Evolutionary conservation across 2,888 invertebrate genomes (phyloP), one percentile per base, ranked within the genome.

Genomic region (Panopea generosa): DNA sequence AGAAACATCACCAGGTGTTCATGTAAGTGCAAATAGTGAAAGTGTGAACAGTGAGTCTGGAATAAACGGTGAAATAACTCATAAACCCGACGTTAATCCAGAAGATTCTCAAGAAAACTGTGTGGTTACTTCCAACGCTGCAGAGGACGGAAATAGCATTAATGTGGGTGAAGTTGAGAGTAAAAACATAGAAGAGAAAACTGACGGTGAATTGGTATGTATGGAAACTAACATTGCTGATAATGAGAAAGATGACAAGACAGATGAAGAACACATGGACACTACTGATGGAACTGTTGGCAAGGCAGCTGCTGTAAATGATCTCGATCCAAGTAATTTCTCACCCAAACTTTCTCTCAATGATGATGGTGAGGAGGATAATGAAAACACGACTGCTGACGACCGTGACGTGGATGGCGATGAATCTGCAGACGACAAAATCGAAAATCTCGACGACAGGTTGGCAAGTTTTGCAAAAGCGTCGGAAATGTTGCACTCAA

Each of bases 381-480:
- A 33, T 33, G 33, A 33, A 7, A 33, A 33, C 11, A 38, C 38
- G 4, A 50, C 38, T 1, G 52, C 26, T 7, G 72, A 33, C 18
- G 65, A 65, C 49, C 29, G 38, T 33, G 55, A 16, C 14, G 59
- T 22, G 16, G 26, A 2, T 18, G 43, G 27, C 0, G 57, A 29
- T 4, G 69, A 53, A 27, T 61, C 69, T n/a, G 61, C 22, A 1
- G 67, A 73, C 7, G 67, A 73, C 26, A 26, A 59, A 18, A 38
- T 40, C 4, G 66, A 56, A 11, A 74, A 74, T 70, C 24, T 81
- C 7, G 81, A 77, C 11, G 77, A 81, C 40, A 38, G 74, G 26
- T 47, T 81, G 14, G 81, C 81, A 7, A 81, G 74, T 27, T 63
- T 81, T 38, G 70, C 81, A 1, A 81, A 81, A 26, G 77, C 77